phyloP scores from a whole-genome alignment of 2,113 vertebrate species.

The Oryzias melastigma region DNA sequence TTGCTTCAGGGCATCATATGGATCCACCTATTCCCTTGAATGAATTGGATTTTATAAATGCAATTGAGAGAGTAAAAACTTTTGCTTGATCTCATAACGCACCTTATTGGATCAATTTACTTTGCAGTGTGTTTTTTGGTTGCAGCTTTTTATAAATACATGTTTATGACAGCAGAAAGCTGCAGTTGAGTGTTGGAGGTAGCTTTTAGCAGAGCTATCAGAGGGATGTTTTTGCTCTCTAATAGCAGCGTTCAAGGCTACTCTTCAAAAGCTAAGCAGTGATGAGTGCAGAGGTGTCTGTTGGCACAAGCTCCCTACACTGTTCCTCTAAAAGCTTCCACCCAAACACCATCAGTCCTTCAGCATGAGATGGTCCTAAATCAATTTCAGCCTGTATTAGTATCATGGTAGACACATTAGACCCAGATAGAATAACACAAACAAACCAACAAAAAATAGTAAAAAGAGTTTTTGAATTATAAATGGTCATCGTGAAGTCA shows the following conservation, averaged over 20 bases:
- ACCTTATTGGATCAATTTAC: too few species aligned
- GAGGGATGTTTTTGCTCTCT: neutral
- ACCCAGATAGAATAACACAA: too few species aligned
- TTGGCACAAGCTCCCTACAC: constrained; percentile 6
- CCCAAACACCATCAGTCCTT: constrained; percentile 25
- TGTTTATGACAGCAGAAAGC: neutral
- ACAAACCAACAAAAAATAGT: too few species aligned
- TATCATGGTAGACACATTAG: too few species aligned
- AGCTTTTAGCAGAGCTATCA: neutral
- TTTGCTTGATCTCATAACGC: too few species aligned
- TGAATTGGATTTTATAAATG: too few species aligned
- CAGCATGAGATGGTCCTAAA: constrained; percentile 47
- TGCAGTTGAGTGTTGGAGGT: neutral
- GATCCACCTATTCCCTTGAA: too few species aligned
- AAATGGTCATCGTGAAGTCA: too few species aligned
- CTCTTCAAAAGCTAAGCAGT: neutral
- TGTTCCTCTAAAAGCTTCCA: constrained; percentile 18
- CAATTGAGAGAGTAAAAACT: too few species aligned
- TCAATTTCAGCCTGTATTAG: constrained; percentile 31
- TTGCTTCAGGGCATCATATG: too few species aligned
- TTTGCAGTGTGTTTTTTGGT: too few species aligned
- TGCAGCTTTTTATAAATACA: neutral
- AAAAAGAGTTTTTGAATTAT: too few species aligned
- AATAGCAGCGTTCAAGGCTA: constrained; percentile 4
- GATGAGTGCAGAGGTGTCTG: neutral